Percentiles rank a stretch among this genome's conserved stretches.
phyloP scores from a whole-genome alignment of 1,140 invertebrate species.

The Drosophila rufa region DNA sequence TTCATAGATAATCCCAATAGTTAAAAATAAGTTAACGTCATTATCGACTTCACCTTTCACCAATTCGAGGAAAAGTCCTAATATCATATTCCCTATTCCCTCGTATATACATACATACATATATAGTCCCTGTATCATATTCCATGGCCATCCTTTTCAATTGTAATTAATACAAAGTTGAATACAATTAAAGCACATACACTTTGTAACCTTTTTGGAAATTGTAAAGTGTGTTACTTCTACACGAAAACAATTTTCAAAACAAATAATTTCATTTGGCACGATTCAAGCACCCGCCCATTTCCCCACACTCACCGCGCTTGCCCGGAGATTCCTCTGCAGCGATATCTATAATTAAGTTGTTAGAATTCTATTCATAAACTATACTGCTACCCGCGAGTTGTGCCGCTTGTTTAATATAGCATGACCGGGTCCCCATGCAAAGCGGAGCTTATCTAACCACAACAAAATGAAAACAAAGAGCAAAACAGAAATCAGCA shows the following conservation, averaged over 20 bases:
- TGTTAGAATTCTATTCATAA: conserved; percentile 63
- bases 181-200: neutral
- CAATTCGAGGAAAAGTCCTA: too few species aligned
- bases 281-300: neutral
- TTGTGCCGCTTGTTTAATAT: conserved; percentile 56
- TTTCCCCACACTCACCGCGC: neutral
- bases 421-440: conserved; percentile 51
- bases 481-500: conserved; percentile 23
- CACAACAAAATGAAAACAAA: conserved; percentile 26
- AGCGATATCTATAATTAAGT: conserved; percentile 57
- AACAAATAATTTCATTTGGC: conserved; percentile 3
- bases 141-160: neutral
- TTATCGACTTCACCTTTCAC: too few species aligned
- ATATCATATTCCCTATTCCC: too few species aligned
- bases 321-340: conserved; percentile 8
- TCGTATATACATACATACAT: too few species aligned
- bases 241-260: conserved; percentile 1
- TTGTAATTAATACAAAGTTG: neutral
- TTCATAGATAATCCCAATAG: too few species aligned
- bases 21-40: too few species aligned
- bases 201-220: neutral
- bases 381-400: conserved; percentile 26
- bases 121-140: too few species aligned
- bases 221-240: neutral
- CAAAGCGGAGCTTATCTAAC: conserved; percentile 49